A percentile compares a stretch with the other conserved stretches of the same genome.
phyloP scores from a whole-genome alignment of 2,113 vertebrate species.

The Saguinus midas region DNA sequence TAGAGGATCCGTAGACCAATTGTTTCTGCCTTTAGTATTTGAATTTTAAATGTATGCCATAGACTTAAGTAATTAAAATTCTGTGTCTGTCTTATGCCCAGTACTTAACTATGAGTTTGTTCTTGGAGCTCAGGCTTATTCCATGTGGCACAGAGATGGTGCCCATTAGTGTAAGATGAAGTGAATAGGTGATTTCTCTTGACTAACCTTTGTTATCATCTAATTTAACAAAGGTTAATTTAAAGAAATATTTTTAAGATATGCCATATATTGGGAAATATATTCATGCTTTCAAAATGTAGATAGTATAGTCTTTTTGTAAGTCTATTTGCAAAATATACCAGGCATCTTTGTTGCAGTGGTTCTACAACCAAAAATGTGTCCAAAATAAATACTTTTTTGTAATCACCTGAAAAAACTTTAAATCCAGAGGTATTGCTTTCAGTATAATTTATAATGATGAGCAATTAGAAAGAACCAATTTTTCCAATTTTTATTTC shows the following conservation, averaged over 20 bases:
- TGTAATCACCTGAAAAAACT: not conserved
- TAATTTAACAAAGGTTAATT: not conserved
- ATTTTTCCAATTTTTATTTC: not conserved
- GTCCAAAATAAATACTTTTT: not conserved
- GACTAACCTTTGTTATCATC: not conserved
- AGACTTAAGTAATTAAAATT: not conserved
- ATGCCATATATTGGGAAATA: not conserved
- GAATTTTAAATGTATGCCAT: not conserved
- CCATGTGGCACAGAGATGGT: not conserved
- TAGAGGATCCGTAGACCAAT: not conserved
- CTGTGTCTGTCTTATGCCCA: not conserved
- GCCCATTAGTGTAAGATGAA: not conserved
- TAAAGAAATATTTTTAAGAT: conserved; percentile 1
- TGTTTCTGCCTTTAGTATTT: conserved; percentile 1
- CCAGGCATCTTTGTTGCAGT: not conserved
- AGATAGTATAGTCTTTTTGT: conserved; percentile 14
- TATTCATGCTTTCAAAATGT: not conserved
- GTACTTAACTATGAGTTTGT: not conserved
- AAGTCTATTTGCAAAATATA: conserved; percentile 8
- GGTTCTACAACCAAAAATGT: conserved; percentile 7
- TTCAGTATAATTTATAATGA: not conserved
- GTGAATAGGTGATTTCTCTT: not conserved
- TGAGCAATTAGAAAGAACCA: not conserved
- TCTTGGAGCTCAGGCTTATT: not conserved
- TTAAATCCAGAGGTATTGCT: not conserved